Percentiles rank a stretch among this genome's conserved stretches.
These are phyloP conservation scores for Tenualosa ilisha DNA, from an alignment of 2,797 vertebrate genomes.

Conservation along the genomic window DNA sequence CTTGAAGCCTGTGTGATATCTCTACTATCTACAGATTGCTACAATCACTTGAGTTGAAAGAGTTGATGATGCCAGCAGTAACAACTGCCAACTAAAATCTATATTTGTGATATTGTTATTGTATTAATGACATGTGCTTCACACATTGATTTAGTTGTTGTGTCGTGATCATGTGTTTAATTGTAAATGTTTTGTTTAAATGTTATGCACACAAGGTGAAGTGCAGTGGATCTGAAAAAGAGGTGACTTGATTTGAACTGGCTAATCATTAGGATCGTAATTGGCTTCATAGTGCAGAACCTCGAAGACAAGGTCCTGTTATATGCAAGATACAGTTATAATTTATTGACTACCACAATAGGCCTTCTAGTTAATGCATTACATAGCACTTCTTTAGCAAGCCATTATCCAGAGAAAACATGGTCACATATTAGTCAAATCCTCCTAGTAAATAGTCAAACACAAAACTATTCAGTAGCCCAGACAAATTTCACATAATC, in stretches of 20 bases:
- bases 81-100: not conserved
- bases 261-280: slow-evolving; percentile 30
- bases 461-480: not conserved
- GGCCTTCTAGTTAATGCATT: not conserved
- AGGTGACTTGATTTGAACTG: slow-evolving; percentile 32
- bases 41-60: not conserved
- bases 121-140: slow-evolving; percentile 28
- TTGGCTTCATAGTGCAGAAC: slow-evolving; percentile 11
- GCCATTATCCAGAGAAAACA: not conserved
- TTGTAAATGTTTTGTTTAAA: slow-evolving; percentile 40
- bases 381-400: not conserved
- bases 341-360: slow-evolving; percentile 2
- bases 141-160: slow-evolving; percentile 32
- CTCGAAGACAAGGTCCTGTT: slow-evolving; percentile 25
- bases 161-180: slow-evolving; percentile 34
- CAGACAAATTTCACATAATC: not conserved
- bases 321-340: not conserved
- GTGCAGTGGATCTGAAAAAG: slow-evolving; percentile 37
- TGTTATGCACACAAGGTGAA: slow-evolving; percentile 28
- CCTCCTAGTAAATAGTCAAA: not conserved
- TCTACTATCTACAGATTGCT: not conserved
- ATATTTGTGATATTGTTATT: slow-evolving; percentile 4
- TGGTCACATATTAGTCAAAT: not conserved
- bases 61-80: not conserved
- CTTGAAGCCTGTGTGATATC: not conserved